These are phyloP conservation scores for Periplaneta americana DNA, from an alignment of 1,140 invertebrate species.

Conservation along the genomic window DNA sequence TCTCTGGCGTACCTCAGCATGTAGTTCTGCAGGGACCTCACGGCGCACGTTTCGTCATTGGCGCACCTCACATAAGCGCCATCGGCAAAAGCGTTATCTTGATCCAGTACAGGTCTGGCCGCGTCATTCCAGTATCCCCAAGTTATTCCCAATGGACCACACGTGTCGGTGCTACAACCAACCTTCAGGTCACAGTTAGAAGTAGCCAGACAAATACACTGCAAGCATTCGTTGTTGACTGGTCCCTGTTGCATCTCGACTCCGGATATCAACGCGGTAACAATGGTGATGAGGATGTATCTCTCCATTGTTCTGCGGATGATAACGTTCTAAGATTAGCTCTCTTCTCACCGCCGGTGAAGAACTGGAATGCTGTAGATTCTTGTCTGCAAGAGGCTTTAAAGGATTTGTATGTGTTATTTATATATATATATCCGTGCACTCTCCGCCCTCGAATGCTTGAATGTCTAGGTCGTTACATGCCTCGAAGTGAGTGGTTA, in stretches of 20 bases:
- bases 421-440: background rate
- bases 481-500: background rate
- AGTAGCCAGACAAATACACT: background rate
- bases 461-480: background rate
- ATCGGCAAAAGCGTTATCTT: background rate
- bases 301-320: background rate
- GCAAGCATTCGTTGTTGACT: background rate
- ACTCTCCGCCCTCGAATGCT: background rate
- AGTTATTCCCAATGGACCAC: background rate
- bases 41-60: background rate
- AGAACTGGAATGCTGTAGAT: background rate
- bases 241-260: background rate
- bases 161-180: background rate
- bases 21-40: background rate
- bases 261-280: background rate
- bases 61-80: background rate
- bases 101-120: background rate
- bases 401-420: too few species aligned
- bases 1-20: conserved; percentile 51
- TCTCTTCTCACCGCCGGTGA: background rate
- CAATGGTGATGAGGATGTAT: too few species aligned
- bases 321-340: too few species aligned
- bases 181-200: background rate
- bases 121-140: background rate
- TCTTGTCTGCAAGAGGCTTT: too few species aligned